phyloP scores from a whole-genome alignment of 1,140 invertebrate genomes.

The Hermetia illucens region DNA sequence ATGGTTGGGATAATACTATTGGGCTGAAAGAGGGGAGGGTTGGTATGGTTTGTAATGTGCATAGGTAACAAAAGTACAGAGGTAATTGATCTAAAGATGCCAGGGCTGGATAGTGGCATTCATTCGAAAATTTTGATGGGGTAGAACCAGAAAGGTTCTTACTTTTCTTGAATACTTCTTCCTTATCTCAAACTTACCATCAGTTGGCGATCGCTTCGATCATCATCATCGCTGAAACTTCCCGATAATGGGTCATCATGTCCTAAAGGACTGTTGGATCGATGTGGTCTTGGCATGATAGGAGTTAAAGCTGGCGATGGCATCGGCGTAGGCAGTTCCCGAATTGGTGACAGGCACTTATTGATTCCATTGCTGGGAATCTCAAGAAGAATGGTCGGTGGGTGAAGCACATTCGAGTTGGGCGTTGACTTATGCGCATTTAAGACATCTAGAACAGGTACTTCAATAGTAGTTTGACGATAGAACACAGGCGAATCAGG shows the following conservation, averaged over 20 bases:
- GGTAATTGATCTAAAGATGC: too few species aligned
- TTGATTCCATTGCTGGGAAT: slow-evolving; percentile 47
- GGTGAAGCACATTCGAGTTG: slow-evolving; percentile 42
- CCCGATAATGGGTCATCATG: slow-evolving; percentile 17
- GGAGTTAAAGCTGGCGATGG: slow-evolving; percentile 54
- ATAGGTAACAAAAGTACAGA: too few species aligned
- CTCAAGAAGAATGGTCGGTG: slow-evolving; percentile 54
- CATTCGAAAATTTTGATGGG: too few species aligned
- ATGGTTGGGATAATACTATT: neutral
- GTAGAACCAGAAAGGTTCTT: too few species aligned
- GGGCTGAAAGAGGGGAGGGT: neutral
- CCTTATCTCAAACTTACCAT: slow-evolving; percentile 9
- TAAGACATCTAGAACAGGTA: slow-evolving; percentile 48
- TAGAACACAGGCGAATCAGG: slow-evolving; percentile 40
- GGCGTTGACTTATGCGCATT: slow-evolving; percentile 38
- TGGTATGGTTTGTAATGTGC: too few species aligned
- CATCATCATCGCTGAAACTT: slow-evolving; percentile 21
- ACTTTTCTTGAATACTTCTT: too few species aligned
- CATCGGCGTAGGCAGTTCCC: slow-evolving; percentile 53
- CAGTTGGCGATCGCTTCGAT: slow-evolving; percentile 6
- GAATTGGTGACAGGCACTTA: slow-evolving; percentile 56
- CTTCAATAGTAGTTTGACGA: slow-evolving; percentile 37
- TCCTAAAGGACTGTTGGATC: slow-evolving; percentile 10
- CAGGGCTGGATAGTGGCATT: too few species aligned
- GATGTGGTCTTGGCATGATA: slow-evolving; percentile 32